Conservation (phyloP, 2,888 invertebrate species). For the Parnassius glacialis region DNA sequence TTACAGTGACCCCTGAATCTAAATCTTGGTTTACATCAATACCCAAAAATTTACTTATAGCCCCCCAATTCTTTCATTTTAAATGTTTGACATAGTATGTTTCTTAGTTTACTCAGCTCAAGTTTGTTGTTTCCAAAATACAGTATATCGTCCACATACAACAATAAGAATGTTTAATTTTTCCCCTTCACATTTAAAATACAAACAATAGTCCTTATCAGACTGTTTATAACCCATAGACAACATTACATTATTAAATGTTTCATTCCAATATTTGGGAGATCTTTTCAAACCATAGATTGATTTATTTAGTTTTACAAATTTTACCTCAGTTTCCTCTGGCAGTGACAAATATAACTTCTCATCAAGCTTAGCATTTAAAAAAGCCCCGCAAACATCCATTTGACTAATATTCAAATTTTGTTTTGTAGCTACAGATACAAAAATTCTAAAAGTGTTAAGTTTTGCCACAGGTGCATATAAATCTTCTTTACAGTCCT, state of each 20-base stretch:
- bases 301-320: not conserved
- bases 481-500: not conserved
- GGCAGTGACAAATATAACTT: not conserved
- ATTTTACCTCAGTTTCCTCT: not conserved
- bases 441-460: not conserved
- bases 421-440: not conserved
- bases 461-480: not conserved
- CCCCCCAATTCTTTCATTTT: slow-evolving; percentile 1
- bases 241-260: not conserved
- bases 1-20: not conserved
- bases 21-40: slow-evolving; percentile 2
- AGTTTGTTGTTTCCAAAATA: not conserved
- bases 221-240: not conserved
- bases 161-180: not conserved
- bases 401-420: not conserved
- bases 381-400: slow-evolving; percentile 3
- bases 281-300: not conserved
- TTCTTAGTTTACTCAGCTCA: not conserved
- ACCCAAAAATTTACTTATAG: not conserved
- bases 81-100: not conserved
- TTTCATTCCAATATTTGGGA: not conserved
- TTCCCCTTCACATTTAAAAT: not conserved
- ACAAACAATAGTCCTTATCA: not conserved
- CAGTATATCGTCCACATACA: not conserved
- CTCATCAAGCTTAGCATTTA: slow-evolving; percentile 1